A percentile compares a stretch with the other conserved stretches of the same genome.
Conservation (phyloP, 2,888 invertebrate species). For the Eubasilissa splendida region DNA sequence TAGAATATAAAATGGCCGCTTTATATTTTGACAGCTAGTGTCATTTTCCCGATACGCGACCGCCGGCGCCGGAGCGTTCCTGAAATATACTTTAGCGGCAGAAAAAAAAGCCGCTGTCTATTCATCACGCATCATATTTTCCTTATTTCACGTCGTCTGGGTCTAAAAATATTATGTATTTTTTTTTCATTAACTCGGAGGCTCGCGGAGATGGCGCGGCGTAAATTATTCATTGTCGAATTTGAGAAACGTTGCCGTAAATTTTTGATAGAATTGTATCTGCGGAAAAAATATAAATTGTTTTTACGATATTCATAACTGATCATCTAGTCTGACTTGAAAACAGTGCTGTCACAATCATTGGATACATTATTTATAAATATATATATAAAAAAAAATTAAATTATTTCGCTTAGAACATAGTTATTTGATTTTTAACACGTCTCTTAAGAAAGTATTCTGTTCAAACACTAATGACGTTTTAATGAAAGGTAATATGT, state of each 20-base stretch:
- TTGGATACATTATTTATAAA: too few relatives aligned
- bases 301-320: too few relatives aligned
- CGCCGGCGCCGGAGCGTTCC: not conserved
- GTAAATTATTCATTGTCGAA: constrained; percentile 17
- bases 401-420: too few relatives aligned
- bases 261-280: constrained; percentile 7
- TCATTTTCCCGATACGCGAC: not conserved
- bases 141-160: constrained; percentile 4
- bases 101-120: not conserved
- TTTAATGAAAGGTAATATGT: too few relatives aligned
- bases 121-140: constrained; percentile 30
- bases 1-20: constrained; percentile 31
- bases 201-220: not conserved
- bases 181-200: constrained; percentile 20
- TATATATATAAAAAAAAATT: too few relatives aligned
- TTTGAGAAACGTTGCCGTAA: constrained; percentile 7
- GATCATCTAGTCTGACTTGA: too few relatives aligned
- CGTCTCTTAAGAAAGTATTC: too few relatives aligned
- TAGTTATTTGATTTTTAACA: too few relatives aligned
- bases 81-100: not conserved
- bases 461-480: too few relatives aligned
- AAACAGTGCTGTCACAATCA: too few relatives aligned
- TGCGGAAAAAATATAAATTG: not conserved
- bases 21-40: constrained; percentile 19
- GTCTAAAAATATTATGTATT: constrained; percentile 20